These are phyloP conservation scores for Pollenia amentaria DNA, from an alignment of 2,888 invertebrate species.

Conservation along the genomic window DNA sequence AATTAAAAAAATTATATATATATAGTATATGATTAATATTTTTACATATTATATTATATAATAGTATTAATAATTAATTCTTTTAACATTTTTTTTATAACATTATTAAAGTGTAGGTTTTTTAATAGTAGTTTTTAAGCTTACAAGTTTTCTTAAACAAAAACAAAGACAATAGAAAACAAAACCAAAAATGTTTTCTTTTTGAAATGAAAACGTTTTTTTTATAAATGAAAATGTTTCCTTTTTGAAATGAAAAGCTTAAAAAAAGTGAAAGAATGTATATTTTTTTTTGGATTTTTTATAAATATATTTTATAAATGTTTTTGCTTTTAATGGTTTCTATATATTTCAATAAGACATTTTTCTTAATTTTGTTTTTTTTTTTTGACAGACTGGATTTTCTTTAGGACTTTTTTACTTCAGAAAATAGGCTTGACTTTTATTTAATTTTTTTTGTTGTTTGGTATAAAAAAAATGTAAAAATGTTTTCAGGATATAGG, in stretches of 20 bases:
- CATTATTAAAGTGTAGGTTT: slow-evolving; percentile 60
- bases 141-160: slow-evolving; percentile 33
- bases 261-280: slow-evolving; percentile 70
- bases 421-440: slow-evolving; percentile 44
- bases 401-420: slow-evolving; percentile 3
- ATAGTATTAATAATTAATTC: slow-evolving; percentile 56
- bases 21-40: slow-evolving; percentile 36
- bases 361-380: slow-evolving; percentile 34
- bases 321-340: slow-evolving; percentile 7
- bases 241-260: slow-evolving; percentile 45
- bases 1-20: slow-evolving; percentile 61
- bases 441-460: slow-evolving; percentile 44
- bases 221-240: slow-evolving; percentile 7
- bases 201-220: background rate
- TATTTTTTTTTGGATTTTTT: slow-evolving; percentile 37
- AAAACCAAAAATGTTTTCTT: background rate
- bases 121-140: slow-evolving; percentile 65
- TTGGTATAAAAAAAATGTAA: too few species aligned
- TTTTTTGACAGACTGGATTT: background rate
- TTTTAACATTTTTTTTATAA: slow-evolving; percentile 68
- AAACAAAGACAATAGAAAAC: slow-evolving; percentile 44
- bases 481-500: too few species aligned
- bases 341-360: slow-evolving; percentile 55
- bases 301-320: slow-evolving; percentile 36
- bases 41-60: slow-evolving; percentile 60